These are phyloP conservation scores for Motacilla alba DNA, from an alignment of 2,113 vertebrate genomes.

Conservation along the genomic window DNA sequence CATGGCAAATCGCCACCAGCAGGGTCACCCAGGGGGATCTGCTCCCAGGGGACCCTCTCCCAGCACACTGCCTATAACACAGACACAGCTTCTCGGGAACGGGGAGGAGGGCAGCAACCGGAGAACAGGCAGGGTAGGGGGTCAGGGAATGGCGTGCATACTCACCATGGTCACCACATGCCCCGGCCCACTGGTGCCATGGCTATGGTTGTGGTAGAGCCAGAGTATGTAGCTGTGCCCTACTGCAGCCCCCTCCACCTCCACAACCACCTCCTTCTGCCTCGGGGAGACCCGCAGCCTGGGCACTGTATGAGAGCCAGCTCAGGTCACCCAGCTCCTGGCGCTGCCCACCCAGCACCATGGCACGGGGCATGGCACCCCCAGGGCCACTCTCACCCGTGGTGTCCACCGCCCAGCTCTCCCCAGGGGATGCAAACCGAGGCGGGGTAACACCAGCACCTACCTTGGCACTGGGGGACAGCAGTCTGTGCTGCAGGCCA, in stretches of 20 bases:
- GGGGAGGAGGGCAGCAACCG: accelerated
- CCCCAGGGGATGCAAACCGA: not conserved
- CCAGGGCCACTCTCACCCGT: not conserved
- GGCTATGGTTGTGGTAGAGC: slow-evolving; percentile 55
- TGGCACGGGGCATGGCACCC: not conserved
- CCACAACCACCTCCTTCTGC: not conserved
- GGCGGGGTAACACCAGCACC: not conserved
- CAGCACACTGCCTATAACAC: not conserved
- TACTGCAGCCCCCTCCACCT: not conserved
- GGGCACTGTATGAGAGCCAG: slow-evolving; percentile 1
- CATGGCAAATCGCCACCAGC: accelerated
- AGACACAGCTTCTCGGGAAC: not conserved
- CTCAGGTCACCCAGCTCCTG: not conserved
- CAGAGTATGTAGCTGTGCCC: slow-evolving; percentile 48
- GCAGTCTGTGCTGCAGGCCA: slow-evolving; percentile 39
- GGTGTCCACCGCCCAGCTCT: not conserved
- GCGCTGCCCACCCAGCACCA: not conserved
- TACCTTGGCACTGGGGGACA: slow-evolving; percentile 73
- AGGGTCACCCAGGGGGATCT: not conserved
- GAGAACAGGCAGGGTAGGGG: accelerated
- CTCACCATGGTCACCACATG: not conserved
- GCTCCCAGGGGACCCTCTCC: not conserved
- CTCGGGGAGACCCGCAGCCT: slow-evolving; percentile 39
- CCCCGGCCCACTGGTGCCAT: not conserved
- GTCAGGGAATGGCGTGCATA: not conserved